A percentile compares a stretch with the other conserved stretches of the same genome.
These are phyloP conservation scores for Diachrysia chrysitis DNA, from an alignment of 2,888 invertebrate species.

Conservation along the genomic window DNA sequence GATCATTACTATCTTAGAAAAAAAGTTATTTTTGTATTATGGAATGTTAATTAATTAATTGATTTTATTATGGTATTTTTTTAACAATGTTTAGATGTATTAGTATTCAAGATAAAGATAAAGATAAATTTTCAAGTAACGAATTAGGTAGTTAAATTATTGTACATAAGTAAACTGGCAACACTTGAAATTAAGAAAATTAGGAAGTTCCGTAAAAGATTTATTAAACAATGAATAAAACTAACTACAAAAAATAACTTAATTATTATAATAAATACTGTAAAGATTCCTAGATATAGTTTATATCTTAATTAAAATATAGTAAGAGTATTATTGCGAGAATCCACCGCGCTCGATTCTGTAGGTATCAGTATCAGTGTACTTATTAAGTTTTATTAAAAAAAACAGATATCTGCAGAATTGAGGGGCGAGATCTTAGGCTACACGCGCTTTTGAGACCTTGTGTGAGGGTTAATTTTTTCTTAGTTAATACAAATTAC, in stretches of 20 bases:
- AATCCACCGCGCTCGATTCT: too few species aligned
- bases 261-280: background rate
- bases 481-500: slow-evolving; percentile 1
- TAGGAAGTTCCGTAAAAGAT: slow-evolving; percentile 25
- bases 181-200: slow-evolving; percentile 25
- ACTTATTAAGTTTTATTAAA: background rate
- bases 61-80: background rate
- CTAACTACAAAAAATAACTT: slow-evolving; percentile 29
- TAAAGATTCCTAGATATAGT: too few species aligned
- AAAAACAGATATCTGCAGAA: too few species aligned
- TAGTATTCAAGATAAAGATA: too few species aligned
- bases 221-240: slow-evolving; percentile 46
- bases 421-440: background rate
- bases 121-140: too few species aligned
- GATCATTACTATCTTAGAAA: too few species aligned
- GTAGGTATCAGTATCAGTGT: too few species aligned
- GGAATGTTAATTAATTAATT: background rate
- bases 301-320: too few species aligned
- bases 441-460: slow-evolving; percentile 3
- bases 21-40: too few species aligned
- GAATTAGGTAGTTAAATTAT: background rate
- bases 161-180: slow-evolving; percentile 25
- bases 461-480: background rate
- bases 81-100: background rate
- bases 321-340: too few species aligned